Evolutionary conservation across 2,888 invertebrate species (phyloP).

Genomic region (Cantharis rustica): DNA sequence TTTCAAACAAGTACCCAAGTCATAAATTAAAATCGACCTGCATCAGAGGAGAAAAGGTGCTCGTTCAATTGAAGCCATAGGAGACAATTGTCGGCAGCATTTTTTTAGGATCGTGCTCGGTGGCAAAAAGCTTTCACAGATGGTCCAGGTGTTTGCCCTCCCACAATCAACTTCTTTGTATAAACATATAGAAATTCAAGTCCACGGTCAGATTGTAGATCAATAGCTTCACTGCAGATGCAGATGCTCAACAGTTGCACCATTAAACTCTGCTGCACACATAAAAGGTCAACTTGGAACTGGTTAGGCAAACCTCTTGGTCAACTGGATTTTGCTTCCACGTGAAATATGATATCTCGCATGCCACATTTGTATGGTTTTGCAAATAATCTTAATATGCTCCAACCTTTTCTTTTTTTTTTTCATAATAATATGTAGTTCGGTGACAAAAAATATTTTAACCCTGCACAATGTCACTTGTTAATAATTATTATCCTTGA

Average conservation of each 20-base stretch:
- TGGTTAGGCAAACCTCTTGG: not conserved
- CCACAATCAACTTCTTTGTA: constrained; percentile 39
- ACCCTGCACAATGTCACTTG: not conserved
- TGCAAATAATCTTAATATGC: not conserved
- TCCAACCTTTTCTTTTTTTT: not conserved
- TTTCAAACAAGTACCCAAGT: not conserved
- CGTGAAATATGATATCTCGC: not conserved
- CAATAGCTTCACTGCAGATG: constrained; percentile 40
- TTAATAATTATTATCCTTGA: constrained; percentile 28
- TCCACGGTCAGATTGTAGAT: constrained; percentile 35
- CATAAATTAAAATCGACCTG: not conserved
- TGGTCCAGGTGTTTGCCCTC: constrained; percentile 42
- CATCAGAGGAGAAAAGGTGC: not conserved
- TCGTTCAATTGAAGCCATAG: not conserved
- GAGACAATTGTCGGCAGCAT: not conserved
- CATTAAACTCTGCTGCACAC: constrained; percentile 20
- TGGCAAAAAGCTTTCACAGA: constrained; percentile 22
- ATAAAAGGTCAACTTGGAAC: not conserved
- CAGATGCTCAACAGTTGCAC: constrained; percentile 28
- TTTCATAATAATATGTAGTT: too few species aligned
- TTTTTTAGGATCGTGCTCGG: constrained; percentile 13
- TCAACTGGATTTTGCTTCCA: not conserved
- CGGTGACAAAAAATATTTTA: not conserved
- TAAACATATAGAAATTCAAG: constrained; percentile 36
- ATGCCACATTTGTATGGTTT: not conserved